These are phyloP conservation scores for Dissostichus mawsoni DNA, from an alignment of 2,113 vertebrate genomes.

Conservation along the genomic window DNA sequence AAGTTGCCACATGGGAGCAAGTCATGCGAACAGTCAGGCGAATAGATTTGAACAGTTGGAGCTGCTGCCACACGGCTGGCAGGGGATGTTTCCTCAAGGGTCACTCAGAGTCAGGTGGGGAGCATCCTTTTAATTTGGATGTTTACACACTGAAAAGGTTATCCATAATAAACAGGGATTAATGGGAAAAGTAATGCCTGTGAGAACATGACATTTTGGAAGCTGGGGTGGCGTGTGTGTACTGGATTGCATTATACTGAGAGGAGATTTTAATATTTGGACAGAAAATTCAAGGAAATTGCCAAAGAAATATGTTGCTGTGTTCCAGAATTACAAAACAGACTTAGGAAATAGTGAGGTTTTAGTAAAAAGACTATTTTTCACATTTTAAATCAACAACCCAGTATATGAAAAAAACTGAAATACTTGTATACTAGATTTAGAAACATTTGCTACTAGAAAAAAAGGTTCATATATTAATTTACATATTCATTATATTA, in stretches of 20 bases:
- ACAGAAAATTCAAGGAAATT: neutral
- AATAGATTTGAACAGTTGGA: neutral
- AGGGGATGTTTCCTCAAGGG: conserved; percentile 25
- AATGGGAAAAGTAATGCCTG: conserved; percentile 6
- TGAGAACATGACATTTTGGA: neutral
- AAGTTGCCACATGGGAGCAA: conserved; percentile 56
- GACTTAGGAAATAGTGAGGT: neutral
- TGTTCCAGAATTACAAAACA: neutral
- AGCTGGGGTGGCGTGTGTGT: neutral
- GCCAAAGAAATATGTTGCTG: neutral
- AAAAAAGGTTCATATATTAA: neutral
- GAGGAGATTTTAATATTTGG: neutral
- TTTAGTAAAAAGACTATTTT: neutral
- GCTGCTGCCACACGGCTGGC: conserved; percentile 2
- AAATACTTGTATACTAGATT: neutral
- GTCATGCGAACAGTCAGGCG: neutral
- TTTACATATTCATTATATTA: neutral
- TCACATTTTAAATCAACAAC: neutral
- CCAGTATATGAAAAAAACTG: neutral
- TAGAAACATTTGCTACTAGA: too few relatives aligned
- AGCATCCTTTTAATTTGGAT: conserved; percentile 13
- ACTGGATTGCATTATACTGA: neutral
- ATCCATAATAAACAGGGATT: conserved; percentile 33
- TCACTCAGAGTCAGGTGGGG: neutral
- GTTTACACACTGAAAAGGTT: conserved; percentile 3